These are phyloP conservation scores for Trematomus loennbergii DNA, from an alignment of 2,113 vertebrate genomes.

Conservation along the genomic window DNA sequence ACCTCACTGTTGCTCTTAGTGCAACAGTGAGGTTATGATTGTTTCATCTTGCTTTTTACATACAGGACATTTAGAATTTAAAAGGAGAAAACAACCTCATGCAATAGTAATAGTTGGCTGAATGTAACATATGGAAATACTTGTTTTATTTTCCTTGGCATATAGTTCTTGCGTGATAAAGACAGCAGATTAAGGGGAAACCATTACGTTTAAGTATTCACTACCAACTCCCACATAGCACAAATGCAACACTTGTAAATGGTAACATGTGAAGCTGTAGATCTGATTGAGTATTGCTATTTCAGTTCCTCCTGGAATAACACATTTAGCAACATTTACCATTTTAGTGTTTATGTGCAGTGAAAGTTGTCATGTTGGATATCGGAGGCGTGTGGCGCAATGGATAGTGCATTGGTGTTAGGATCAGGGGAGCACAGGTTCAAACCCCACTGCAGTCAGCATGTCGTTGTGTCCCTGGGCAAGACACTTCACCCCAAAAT, in stretches of 20 bases:
- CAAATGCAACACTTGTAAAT: slow-evolving; percentile 37
- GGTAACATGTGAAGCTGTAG: slow-evolving; percentile 25
- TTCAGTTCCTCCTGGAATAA: slow-evolving; percentile 31
- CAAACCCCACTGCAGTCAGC: no score
- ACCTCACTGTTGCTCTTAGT: slow-evolving; percentile 11
- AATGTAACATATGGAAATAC: slow-evolving; percentile 24
- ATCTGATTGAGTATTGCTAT: slow-evolving; percentile 51
- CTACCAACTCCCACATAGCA: slow-evolving; percentile 26
- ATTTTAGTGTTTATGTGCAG: slow-evolving; percentile 42
- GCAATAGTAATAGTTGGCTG: slow-evolving; percentile 22
- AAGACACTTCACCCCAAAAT: no score
- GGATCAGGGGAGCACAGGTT: no score
- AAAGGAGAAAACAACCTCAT: slow-evolving; percentile 12
- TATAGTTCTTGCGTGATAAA: slow-evolving; percentile 22
- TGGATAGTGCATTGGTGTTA: no score
- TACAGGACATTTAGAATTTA: slow-evolving; percentile 22
- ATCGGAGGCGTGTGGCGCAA: no score
- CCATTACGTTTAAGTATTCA: not conserved
- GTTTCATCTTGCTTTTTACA: slow-evolving; percentile 2
- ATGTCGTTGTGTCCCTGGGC: no score
- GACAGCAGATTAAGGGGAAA: not conserved
- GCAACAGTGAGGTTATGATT: not conserved
- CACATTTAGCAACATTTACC: slow-evolving; percentile 55
- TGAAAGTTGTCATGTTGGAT: slow-evolving; percentile 29
- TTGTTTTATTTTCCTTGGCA: slow-evolving; percentile 48